Base-by-base conservation (phyloP, 2,888 invertebrate species). In the Eupithecia centaureata region DNA sequence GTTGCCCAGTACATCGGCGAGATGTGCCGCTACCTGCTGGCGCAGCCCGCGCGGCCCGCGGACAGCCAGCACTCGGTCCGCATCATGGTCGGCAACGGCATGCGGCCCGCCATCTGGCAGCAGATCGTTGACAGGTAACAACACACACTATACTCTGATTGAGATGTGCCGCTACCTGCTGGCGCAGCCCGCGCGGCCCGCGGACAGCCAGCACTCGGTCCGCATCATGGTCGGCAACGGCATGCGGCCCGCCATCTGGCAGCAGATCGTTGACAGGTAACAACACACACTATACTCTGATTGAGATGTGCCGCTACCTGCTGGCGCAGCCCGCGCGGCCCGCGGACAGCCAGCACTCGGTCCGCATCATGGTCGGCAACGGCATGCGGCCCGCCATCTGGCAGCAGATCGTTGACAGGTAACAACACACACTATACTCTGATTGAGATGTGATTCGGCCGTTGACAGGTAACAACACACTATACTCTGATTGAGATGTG, bases 201-300 rank as follows among this genome's bases (percentile, higher is more conserved):
- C 94, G 0, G 96, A 97, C 81, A 92, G 94, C 1, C 89, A 94
- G 71, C 98, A 98, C 83, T 93, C 92, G 73, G 94, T 98, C 51
- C 95, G 97, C 72, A 93, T 98, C 73, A 97, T 99, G 95, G 96
- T 97, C 81, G 99, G 99, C 69, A 99, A 99, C 87, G 99, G 99
- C 4, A 94, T 99, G 84, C 94, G 98, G 47, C 96, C 98, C 1
- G 97, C 98, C 87, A 98, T 99, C 81, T 99, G 99, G 99, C 94
- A 95, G 72, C 95, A 96, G 79, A 99, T 99, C 83, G 95, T 96
- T 1, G 95, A 96, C 64, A 95, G 94, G 93, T 93, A 73, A 57
- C 3, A n/a, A n/a, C 2, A n/a, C 10, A 13, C 12, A 35, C n/a
- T n/a, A n/a, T n/a, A n/a, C n/a, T n/a, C n/a, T n/a, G n/a, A n/a